Evolutionary conservation across 2,113 vertebrate species (phyloP), one percentile per base, ranked within the genome.

Genomic region (Neodontobutis hainanensis): DNA sequence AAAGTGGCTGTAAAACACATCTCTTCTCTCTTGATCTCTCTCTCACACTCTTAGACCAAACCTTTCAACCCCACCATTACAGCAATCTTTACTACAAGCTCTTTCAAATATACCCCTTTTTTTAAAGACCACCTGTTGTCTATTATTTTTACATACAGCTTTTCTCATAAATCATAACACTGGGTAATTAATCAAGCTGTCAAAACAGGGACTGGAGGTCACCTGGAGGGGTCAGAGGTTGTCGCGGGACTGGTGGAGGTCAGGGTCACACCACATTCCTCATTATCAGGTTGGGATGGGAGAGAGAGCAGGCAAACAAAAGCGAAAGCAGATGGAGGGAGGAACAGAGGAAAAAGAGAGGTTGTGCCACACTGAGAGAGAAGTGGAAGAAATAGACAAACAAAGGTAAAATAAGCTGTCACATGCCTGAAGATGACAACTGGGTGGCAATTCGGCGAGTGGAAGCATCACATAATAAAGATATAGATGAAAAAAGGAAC

Each of bases 121-220:
- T 93, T 93, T 93, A 94, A 40, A 92, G 95, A 95, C 96, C 96
- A 99, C 97, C 97, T 99, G 96, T 99, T 98, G 96, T 96, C 95
- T 97, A 97, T 97, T 98, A 98, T 97, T 99, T 98, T 98, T 98
- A 96, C 95, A 95, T 96, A 94, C 94, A 94, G 95, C 95, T 97
- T 97, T 91, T 96, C 96, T 95, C 97, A 99, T 99, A 99, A 99
- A 99, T 99, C 97, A 99, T 99, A 99, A 99, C 94, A 96, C 94
- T 95, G 90, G 93, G 96, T 97, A 98, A 99, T 99, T 99, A 99
- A 99, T 99, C 97, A 99, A 98, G 94, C 97, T 98, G 97, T 98
- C 97, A 99, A 96, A 97, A 95, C 93, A 90, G 93, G 94, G 95
- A 83, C 94, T 88, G 94, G 89, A 93, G 95, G 96, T 96, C 94